Base-by-base conservation (phyloP, 2,113 vertebrate species). In the Percopsis transmontana region DNA sequence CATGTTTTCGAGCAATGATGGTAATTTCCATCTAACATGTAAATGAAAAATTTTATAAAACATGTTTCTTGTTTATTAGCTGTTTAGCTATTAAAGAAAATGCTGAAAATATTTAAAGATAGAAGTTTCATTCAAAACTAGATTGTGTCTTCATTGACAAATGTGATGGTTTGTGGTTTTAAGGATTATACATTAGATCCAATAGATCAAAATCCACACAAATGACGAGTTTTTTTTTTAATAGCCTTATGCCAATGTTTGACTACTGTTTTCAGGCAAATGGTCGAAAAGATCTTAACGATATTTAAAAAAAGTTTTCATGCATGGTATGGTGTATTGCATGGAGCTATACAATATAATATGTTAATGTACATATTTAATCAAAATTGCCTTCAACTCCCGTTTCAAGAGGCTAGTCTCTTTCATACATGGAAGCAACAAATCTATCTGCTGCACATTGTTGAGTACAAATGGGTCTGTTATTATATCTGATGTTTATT, bases 221-320 rank as follows among this genome's bases (percentile, higher is more conserved):
- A 33, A 55, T 47, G 5, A 60, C 55, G 10, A 51, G 38, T 10
- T 67, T 60, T 79, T 24, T 1, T 52, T 58, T 70, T 77, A 75
- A 77, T 82, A 82, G 62, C 76, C 61, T 57, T 42, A 58, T 39
- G 41, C 45, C 47, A n/a, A 41, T 27, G 53, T 42, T 24, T 39
- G 61, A 38, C 44, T 20, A 40, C 38, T 48, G 62, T 19, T 57
- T 62, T 14, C 45, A 51, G 21, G 33, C 42, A 40, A 14, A 60
- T 33, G 15, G 12, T 67, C 45, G 14, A 63, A 40, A 52, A 33
- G 9, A 60, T 45, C 45, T 19, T 65, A 58, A 64, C n/a, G n/a
- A 1, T 69, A 24, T 54, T 65, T 54, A 42, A 47, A 12, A 41
- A 58, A 19, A 56, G n/a, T 70, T 63, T 44, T 68, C 66, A 72